phyloP scores from a whole-genome alignment of 2,113 vertebrate species.

The Centropristis striata region DNA sequence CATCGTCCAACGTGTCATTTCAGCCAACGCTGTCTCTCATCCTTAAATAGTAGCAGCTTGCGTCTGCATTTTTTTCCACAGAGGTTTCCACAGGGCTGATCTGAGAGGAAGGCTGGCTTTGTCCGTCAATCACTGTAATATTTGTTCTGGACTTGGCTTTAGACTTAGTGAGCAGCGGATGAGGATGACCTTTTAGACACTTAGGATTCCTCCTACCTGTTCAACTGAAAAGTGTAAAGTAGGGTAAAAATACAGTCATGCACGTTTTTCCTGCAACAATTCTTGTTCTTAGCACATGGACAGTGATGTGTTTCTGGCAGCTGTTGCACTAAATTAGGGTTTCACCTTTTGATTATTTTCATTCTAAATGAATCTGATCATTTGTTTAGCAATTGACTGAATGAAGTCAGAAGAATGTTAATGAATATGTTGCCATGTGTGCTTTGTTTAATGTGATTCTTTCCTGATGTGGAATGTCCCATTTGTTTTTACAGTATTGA shows the following conservation, averaged over 20 bases:
- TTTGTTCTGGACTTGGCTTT: conserved; percentile 41
- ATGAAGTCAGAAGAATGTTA: background rate
- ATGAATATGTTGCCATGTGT: too few relatives aligned
- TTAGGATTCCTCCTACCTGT: background rate
- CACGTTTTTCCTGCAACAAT: background rate
- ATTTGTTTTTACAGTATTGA: background rate
- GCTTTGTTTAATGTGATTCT: background rate
- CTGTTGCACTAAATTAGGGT: background rate
- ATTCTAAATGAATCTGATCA: background rate
- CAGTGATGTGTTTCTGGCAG: background rate
- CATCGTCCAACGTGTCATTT: conserved; percentile 53
- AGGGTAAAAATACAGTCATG: background rate
- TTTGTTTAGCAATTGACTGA: background rate
- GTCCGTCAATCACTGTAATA: conserved; percentile 16
- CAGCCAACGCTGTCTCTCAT: conserved; percentile 43
- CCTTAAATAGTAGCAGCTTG: conserved; percentile 69
- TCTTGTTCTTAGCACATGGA: background rate
- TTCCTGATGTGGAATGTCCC: background rate
- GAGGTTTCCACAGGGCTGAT: conserved; percentile 32
- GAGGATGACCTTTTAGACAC: conserved; percentile 28
- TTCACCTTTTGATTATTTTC: background rate
- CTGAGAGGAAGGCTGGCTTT: conserved; percentile 13
- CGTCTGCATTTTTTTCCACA: conserved; percentile 29
- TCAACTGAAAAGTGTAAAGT: background rate
- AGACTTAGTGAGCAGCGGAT: conserved; percentile 5